These are phyloP conservation scores for Ameiurus melas DNA, from an alignment of 2,113 vertebrate species.

Conservation along the genomic window DNA sequence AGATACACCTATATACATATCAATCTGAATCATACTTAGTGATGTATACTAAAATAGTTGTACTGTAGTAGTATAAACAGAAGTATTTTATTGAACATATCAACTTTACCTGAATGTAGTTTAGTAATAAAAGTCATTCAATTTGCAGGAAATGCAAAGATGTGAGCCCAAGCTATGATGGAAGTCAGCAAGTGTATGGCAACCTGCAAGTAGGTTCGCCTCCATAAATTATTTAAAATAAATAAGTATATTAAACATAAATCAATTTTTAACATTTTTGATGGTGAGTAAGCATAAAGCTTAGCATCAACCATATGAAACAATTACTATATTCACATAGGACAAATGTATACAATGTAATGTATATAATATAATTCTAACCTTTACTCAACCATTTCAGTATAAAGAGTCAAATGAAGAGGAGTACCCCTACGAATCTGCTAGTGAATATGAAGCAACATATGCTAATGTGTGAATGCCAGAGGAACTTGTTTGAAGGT, in stretches of 20 bases:
- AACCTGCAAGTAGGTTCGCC: slow-evolving; percentile 28
- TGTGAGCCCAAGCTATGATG: neutral
- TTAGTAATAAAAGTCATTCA: neutral
- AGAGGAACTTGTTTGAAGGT: neutral
- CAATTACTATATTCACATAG: neutral
- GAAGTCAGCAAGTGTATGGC: slow-evolving; percentile 29
- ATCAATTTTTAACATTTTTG: neutral
- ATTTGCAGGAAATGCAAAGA: slow-evolving; percentile 25
- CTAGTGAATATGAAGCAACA: slow-evolving; percentile 19
- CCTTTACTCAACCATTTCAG: neutral
- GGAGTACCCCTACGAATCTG: neutral
- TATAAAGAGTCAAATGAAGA: slow-evolving; percentile 1
- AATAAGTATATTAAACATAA: neutral
- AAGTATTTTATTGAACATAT: neutral
- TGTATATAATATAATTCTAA: neutral
- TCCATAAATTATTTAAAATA: neutral
- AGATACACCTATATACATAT: neutral
- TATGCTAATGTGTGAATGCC: slow-evolving; percentile 23
- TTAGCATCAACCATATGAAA: neutral
- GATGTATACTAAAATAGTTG: neutral
- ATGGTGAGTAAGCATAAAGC: too few relatives aligned
- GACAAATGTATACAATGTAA: neutral
- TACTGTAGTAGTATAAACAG: neutral
- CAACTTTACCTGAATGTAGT: neutral
- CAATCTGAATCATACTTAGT: neutral